A percentile compares a stretch with the other conserved stretches of the same genome.
These are phyloP conservation scores for Macaca fascicularis DNA, from an alignment of 2,113 vertebrate species.

Conservation along the genomic window T2T-MFA8v1.1 NC_088392.1:71560001-71560500, in stretches of 20 bases:
- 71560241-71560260: not conserved
- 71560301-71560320: not conserved
- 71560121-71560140: not conserved
- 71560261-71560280: not conserved
- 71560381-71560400: not conserved
- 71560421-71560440: not conserved
- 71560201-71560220: not conserved
- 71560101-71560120: not conserved
- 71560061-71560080: not conserved
- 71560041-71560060: not conserved
- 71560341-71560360: not conserved
- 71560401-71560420: not conserved
- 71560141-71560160: not conserved
- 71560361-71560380: not conserved
- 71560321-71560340: constrained; percentile 13
- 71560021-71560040: not conserved
- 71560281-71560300: not conserved
- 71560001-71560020: not conserved
- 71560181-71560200: not conserved
- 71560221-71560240: not conserved
- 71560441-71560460: not conserved
- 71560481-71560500: not conserved
- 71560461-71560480: not conserved
- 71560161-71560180: not conserved
- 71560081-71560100: not conserved